Base-by-base conservation (phyloP, 2,113 vertebrate species). In the Synchiropus splendidus region DNA sequence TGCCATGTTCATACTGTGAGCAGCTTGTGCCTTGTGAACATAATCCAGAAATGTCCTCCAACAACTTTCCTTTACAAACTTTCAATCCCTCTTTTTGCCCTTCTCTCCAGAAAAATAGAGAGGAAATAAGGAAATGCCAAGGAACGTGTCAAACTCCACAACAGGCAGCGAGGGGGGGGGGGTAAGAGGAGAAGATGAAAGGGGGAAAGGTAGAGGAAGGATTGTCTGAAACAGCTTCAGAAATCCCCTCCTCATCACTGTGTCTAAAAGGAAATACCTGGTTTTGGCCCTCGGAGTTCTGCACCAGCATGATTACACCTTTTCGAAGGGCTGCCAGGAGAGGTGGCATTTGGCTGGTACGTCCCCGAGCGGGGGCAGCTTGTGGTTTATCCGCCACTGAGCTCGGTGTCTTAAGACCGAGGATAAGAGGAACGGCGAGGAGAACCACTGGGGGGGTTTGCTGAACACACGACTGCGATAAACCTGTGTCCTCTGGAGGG, bases 1-100 rank as follows among this genome's bases (percentile, higher is more conserved):
- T 74, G 89, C 91, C 92, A 92, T 86, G 79, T 85, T 92, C 86
- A 83, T 86, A 88, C 88, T 91, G 89, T 90, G 89, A 92, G 89
- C 92, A 90, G 82, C 84, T 86, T 86, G 85, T 79, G 84, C 82
- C 75, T 83, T 59, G 71, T 82, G 82, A 86, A 86, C 77, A 69
- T 82, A 83, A 85, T 87, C 82, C 80, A 85, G 81, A 85, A 85
- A 85, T 56, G 80, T 81, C 84, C 84, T 87, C 82, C 80, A 85
- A 83, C 84, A 83, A 83, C 77, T 79, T 83, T 83, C 69, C 74
- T 73, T 61, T 58, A 61, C 64, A 74, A 85, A 86, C 81, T 85
- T 84, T 74, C 76, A 74, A 71, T 79, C 71, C 65, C 71, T 77
- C 72, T 58, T 68, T 74, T 53, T 72, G 61, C 65, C 69, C 62